phyloP scores from a whole-genome alignment of 2,113 vertebrate species.

The Crotalus viridis region DNA sequence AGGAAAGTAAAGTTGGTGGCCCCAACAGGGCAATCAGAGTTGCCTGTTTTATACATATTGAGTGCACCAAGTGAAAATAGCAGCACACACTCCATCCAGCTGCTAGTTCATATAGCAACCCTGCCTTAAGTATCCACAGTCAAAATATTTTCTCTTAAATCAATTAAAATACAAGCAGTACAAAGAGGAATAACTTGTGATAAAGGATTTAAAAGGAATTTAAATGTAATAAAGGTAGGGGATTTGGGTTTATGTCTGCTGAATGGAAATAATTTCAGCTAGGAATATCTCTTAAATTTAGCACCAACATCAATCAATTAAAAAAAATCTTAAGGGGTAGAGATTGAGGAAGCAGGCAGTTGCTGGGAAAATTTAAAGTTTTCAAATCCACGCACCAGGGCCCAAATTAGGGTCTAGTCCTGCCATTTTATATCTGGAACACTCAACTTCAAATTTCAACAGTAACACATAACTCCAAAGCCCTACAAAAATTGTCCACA shows the following conservation, averaged over 20 bases:
- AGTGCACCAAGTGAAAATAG: not conserved
- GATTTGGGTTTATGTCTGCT: not conserved
- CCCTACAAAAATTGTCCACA: not conserved
- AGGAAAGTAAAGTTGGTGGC: not conserved
- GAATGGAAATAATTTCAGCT: not conserved
- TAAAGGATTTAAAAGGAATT: not conserved
- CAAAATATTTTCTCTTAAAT: not conserved
- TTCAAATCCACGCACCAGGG: not conserved
- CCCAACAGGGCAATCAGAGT: not conserved
- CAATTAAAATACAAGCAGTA: not conserved
- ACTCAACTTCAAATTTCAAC: not conserved
- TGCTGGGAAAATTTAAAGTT: not conserved
- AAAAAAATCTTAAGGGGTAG: not conserved
- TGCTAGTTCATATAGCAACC: not conserved
- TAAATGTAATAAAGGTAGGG: not conserved
- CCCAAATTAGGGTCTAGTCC: not conserved
- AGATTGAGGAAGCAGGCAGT: not conserved
- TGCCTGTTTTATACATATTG: not conserved
- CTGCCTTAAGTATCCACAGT: too few species aligned
- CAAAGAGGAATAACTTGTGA: not conserved
- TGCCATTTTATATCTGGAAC: not conserved
- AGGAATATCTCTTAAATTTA: not conserved
- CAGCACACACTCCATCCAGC: not conserved
- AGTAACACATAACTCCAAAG: not conserved
- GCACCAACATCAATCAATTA: not conserved